These are phyloP conservation scores for Latrodectus hesperus DNA, from an alignment of 2,888 invertebrate species.

Conservation along the genomic window DNA sequence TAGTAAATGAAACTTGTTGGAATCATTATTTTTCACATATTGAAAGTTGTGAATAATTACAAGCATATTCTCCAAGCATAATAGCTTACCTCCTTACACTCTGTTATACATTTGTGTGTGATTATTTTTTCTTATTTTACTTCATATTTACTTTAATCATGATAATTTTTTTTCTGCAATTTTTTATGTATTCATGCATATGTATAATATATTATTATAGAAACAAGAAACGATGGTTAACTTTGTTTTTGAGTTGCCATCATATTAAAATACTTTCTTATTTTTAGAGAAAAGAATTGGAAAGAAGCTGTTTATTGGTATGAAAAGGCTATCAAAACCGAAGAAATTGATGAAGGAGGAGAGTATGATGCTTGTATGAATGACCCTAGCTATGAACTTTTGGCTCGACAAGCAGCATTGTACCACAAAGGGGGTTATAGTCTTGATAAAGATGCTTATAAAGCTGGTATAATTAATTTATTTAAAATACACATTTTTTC, in stretches of 20 bases:
- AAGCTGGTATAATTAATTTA: slow-evolving; percentile 74
- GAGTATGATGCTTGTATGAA: slow-evolving; percentile 74
- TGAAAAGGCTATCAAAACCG: slow-evolving; percentile 73
- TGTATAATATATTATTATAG: too few species aligned
- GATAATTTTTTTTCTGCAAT: background rate
- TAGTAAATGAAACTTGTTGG: too few species aligned
- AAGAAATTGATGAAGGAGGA: slow-evolving; percentile 73
- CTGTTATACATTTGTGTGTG: background rate
- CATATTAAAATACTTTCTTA: background rate
- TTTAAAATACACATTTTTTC: slow-evolving; percentile 9
- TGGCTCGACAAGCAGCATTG: slow-evolving; percentile 77
- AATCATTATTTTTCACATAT: too few species aligned
- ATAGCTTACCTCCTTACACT: background rate
- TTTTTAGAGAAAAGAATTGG: slow-evolving; percentile 74
- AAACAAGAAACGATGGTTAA: too few species aligned
- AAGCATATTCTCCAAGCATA: background rate
- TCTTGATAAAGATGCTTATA: slow-evolving; percentile 75
- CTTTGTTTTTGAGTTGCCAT: background rate
- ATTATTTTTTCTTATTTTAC: background rate
- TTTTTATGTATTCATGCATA: background rate
- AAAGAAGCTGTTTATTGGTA: slow-evolving; percentile 76
- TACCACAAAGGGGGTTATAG: slow-evolving; percentile 76
- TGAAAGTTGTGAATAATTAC: background rate
- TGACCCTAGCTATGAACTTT: slow-evolving; percentile 76
- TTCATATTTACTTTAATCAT: background rate